A percentile compares a stretch with the other conserved stretches of the same genome.
Conservation (phyloP, 2,113 vertebrate genomes). For the Vidua macroura region DNA sequence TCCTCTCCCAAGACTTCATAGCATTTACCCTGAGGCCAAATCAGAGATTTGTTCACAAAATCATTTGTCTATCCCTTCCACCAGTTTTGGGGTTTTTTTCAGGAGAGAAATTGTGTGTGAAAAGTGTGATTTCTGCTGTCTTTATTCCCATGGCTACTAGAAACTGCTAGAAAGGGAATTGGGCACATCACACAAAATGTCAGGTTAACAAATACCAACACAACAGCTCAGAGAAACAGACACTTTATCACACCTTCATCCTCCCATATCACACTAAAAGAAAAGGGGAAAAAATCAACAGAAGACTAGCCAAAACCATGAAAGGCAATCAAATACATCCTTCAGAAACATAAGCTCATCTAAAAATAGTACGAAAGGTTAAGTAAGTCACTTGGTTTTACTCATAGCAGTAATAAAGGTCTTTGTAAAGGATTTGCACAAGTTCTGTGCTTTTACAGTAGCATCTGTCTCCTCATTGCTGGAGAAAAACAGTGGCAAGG, state of each 20-base stretch:
- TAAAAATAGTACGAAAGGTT: constrained; percentile 36
- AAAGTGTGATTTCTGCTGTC: constrained; percentile 41
- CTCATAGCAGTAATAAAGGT: constrained; percentile 2
- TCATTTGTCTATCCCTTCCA: background rate
- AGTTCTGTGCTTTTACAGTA: background rate
- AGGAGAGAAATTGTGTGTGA: background rate
- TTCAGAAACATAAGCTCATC: background rate
- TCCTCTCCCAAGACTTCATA: background rate
- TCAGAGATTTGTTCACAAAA: background rate
- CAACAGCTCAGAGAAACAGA: constrained; percentile 23
- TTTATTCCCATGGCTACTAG: constrained; percentile 43
- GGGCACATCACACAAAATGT: constrained; percentile 16
- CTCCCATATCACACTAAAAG: background rate
- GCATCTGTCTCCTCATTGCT: constrained; percentile 12
- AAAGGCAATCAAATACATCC: background rate
- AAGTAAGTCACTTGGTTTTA: background rate
- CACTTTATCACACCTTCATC: constrained; percentile 11
- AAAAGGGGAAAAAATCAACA: background rate
- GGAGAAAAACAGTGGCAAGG: background rate
- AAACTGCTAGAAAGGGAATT: background rate
- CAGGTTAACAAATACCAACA: constrained; percentile 29
- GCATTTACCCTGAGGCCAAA: background rate
- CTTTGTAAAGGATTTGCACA: background rate
- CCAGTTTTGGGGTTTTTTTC: background rate
- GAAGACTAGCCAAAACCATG: constrained; percentile 3